A percentile compares a stretch with the other conserved stretches of the same genome.
Conservation (phyloP, 1,140 invertebrate genomes). For the Drosophila takahashii region DNA sequence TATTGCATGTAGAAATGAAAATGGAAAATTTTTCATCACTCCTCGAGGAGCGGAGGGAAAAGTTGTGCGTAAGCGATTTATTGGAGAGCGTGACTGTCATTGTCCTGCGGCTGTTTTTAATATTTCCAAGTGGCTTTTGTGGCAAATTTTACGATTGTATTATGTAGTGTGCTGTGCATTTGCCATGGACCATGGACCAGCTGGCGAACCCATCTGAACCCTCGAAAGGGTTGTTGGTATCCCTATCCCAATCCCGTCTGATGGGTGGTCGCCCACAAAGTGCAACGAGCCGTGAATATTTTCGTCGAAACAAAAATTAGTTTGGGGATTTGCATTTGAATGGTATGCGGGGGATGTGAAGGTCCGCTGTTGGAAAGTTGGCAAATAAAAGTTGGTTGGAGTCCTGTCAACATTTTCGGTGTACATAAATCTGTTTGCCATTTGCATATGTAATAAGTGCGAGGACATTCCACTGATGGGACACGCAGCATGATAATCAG, state of each 20-base stretch:
- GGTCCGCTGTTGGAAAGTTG: slow-evolving; percentile 47
- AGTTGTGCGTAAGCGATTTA: slow-evolving; percentile 60
- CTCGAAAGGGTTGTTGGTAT: slow-evolving; percentile 45
- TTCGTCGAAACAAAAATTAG: slow-evolving; percentile 72
- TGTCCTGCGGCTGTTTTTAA: slow-evolving; percentile 67
- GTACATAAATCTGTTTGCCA: slow-evolving; percentile 72
- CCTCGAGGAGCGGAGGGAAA: slow-evolving; percentile 28
- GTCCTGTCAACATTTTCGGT: slow-evolving; percentile 36
- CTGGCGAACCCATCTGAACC: slow-evolving; percentile 27
- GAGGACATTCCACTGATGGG: slow-evolving; percentile 45
- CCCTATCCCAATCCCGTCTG: not conserved
- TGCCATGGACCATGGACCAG: slow-evolving; percentile 42
- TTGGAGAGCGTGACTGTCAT: slow-evolving; percentile 50
- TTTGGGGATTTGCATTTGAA: slow-evolving; percentile 82
- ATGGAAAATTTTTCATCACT: slow-evolving; percentile 72
- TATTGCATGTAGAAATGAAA: slow-evolving; percentile 68
- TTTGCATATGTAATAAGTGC: slow-evolving; percentile 77
- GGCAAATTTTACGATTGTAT: slow-evolving; percentile 51
- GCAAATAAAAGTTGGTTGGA: slow-evolving; percentile 58
- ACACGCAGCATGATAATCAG: slow-evolving; percentile 68
- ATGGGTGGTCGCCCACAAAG: slow-evolving; percentile 25
- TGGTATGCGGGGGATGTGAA: slow-evolving; percentile 22
- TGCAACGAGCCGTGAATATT: slow-evolving; percentile 75
- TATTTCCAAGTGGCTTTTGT: slow-evolving; percentile 77
- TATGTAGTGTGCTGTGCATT: slow-evolving; percentile 37